Conservation (phyloP, 92 coral and sea anemone species). For the Paramuricea clavata region DNA sequence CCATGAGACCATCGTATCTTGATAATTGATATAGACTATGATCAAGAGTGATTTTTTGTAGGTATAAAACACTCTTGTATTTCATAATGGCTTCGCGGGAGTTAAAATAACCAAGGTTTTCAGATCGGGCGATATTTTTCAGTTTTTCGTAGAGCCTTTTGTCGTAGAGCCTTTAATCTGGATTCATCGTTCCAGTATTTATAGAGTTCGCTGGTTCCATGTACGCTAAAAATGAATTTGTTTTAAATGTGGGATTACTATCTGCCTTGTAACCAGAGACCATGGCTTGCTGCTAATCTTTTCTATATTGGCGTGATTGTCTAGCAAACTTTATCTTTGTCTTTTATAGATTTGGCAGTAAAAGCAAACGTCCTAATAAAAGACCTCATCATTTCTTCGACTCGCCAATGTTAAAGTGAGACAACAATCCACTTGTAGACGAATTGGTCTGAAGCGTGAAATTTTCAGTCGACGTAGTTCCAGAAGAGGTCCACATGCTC, state of each 20-base stretch:
- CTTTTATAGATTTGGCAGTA: constrained; percentile 92
- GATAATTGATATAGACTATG: too few relatives aligned
- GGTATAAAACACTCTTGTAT: too few relatives aligned
- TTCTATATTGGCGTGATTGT: neutral
- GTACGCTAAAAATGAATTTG: neutral
- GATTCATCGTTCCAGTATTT: too few relatives aligned
- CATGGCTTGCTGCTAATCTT: neutral
- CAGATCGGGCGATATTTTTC: too few relatives aligned
- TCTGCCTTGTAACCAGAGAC: too few relatives aligned
- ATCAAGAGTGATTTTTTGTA: too few relatives aligned
- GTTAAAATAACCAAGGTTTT: too few relatives aligned
- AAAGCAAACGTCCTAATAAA: constrained; percentile 89
- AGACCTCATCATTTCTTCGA: constrained; percentile 97
- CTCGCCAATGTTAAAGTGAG: constrained; percentile 91
- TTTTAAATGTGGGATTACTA: neutral
- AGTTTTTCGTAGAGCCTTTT: too few relatives aligned
- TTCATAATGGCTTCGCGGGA: too few relatives aligned
- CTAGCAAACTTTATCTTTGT: neutral
- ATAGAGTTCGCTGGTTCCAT: too few relatives aligned
- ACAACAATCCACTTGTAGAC: neutral
- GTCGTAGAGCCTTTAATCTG: too few relatives aligned
- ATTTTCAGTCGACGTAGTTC: neutral
- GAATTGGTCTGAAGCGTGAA: neutral
- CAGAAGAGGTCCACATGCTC: neutral
- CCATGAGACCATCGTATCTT: too few relatives aligned